Conservation (phyloP, 2,888 invertebrate species). For the Amblyteles armatorius region DNA sequence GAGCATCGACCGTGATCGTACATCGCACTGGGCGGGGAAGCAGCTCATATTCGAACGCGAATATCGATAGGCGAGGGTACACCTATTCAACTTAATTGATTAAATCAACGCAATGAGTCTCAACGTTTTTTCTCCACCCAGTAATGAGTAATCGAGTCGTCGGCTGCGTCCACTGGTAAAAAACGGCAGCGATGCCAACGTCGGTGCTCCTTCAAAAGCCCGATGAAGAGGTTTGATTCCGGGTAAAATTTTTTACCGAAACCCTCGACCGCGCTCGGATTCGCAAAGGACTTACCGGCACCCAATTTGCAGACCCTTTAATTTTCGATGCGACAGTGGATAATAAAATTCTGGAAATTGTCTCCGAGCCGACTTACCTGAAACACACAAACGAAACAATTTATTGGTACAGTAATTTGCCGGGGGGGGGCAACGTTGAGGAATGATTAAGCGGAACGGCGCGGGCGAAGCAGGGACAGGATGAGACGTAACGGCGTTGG, state of each 20-base stretch:
- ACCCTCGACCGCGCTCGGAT: not conserved
- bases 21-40: not conserved
- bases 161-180: no score
- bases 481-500: not conserved
- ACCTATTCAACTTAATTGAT: not conserved
- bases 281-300: not conserved
- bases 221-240: no score
- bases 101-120: not conserved
- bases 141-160: no score
- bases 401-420: slow-evolving; percentile 22
- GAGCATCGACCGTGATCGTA: not conserved
- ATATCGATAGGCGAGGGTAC: not conserved
- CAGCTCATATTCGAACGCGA: not conserved
- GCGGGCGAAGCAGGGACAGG: not conserved
- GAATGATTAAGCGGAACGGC: not conserved
- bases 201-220: no score
- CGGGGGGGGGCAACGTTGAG: no score
- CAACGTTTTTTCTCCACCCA: no score
- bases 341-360: not conserved
- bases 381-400: slow-evolving; percentile 71
- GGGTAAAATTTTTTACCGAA: not conserved
- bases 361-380: slow-evolving; percentile 74
- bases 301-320: not conserved
- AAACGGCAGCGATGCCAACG: no score
- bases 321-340: not conserved